phyloP scores from a whole-genome alignment of 2,113 vertebrate genomes.

The Dissostichus mawsoni region DNA sequence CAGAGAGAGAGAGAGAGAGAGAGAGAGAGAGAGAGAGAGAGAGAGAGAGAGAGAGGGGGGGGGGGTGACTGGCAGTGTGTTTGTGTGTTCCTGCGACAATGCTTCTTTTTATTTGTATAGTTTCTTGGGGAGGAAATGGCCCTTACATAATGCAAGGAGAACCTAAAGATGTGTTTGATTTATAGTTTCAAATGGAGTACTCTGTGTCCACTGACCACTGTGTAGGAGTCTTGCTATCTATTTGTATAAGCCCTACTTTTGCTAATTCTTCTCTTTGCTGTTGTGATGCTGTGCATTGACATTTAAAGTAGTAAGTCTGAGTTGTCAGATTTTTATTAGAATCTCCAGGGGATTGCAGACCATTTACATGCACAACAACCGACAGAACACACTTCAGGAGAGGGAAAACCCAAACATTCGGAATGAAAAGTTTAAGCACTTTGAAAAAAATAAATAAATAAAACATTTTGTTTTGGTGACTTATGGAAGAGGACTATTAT shows the following conservation, averaged over 20 bases:
- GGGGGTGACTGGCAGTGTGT: constrained; percentile 13
- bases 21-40: constrained; percentile 1
- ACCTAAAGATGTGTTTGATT: constrained; percentile 19
- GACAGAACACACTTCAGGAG: too few species aligned
- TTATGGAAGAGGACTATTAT: too few species aligned
- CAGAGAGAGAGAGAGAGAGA: constrained; percentile 46
- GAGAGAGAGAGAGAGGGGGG: not conserved
- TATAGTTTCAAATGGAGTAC: constrained; percentile 7
- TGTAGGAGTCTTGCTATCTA: not conserved
- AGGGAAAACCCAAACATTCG: too few species aligned
- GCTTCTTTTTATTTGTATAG: constrained; percentile 17
- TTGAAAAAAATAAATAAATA: too few species aligned
- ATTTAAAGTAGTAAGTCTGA: too few species aligned
- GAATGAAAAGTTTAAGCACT: too few species aligned
- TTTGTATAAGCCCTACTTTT: not conserved
- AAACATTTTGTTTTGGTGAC: too few species aligned
- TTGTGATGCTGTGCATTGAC: not conserved
- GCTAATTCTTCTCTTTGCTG: not conserved
- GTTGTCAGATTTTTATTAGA: too few species aligned
- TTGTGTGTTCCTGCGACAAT: constrained; percentile 31
- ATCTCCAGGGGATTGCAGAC: too few species aligned
- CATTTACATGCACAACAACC: too few species aligned
- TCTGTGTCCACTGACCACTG: not conserved
- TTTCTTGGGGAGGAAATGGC: constrained; percentile 31
- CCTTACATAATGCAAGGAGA: constrained; percentile 25